Conservation (phyloP, 2,113 vertebrate species). For the Malurus elegans region DNA sequence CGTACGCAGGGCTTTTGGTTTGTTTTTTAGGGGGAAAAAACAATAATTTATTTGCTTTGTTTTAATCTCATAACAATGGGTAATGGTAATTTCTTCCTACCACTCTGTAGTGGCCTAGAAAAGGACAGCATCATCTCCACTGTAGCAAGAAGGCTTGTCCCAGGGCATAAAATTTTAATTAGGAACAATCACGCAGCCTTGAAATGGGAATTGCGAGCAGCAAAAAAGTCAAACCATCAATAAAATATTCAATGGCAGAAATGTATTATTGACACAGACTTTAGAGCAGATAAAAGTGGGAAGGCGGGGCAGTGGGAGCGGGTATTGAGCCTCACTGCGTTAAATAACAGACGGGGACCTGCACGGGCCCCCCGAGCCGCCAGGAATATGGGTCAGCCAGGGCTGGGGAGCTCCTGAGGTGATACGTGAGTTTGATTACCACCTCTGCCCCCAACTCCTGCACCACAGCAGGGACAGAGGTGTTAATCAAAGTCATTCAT, state of each 20-base stretch:
- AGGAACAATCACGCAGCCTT: conserved; percentile 66
- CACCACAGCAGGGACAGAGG: not conserved
- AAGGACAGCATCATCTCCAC: conserved; percentile 52
- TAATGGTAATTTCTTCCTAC: conserved; percentile 47
- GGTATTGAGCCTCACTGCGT: not conserved
- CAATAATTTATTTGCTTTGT: conserved; percentile 47
- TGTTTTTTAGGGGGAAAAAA: not conserved
- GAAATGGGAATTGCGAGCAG: conserved; percentile 62
- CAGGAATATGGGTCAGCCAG: not conserved
- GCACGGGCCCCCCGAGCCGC: rapidly evolving
- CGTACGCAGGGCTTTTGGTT: not conserved
- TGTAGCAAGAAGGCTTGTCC: conserved; percentile 57
- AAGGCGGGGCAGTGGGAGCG: not conserved
- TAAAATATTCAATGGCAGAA: conserved; percentile 71
- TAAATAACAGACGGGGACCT: not conserved
- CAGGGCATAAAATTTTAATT: conserved; percentile 71
- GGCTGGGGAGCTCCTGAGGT: not conserved
- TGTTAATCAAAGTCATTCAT: not conserved
- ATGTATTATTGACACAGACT: conserved; percentile 65
- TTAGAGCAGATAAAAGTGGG: conserved; percentile 4
- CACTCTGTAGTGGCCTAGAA: conserved; percentile 49
- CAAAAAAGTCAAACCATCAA: conserved; percentile 66
- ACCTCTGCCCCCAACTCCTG: not conserved
- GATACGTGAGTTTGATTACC: not conserved
- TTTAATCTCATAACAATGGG: conserved; percentile 42